Conservation (phyloP, 2,113 vertebrate species). For the Hoplias malabaricus region DNA sequence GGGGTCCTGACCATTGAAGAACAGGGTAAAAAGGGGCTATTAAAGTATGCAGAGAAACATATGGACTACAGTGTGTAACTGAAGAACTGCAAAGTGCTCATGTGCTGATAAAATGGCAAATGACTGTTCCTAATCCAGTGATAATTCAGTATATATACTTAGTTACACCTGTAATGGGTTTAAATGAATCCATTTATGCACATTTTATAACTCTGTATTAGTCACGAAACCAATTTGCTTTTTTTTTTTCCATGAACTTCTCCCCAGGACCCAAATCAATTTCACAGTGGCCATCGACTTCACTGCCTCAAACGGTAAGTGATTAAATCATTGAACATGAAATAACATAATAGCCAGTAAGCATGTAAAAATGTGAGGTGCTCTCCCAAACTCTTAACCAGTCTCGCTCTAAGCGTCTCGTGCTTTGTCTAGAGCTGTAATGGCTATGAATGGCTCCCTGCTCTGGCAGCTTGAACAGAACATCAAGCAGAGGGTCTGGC, state of each 20-base stretch:
- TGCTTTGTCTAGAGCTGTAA: constrained; percentile 3
- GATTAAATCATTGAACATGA: constrained; percentile 31
- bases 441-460: constrained; percentile 2
- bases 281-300: constrained; percentile 97
- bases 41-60: no score
- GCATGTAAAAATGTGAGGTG: background rate
- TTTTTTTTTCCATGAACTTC: constrained; percentile 28
- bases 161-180: no score
- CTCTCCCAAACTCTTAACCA: constrained; percentile 15
- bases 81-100: no score
- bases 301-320: constrained; percentile 94
- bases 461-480: background rate
- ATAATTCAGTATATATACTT: no score
- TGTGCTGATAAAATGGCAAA: no score
- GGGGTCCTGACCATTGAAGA: no score
- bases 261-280: constrained; percentile 90
- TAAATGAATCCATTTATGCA: no score
- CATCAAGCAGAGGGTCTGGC: background rate
- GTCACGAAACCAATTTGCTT: constrained; percentile 27
- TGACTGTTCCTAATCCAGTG: no score
- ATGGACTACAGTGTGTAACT: no score
- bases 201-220: constrained; percentile 35
- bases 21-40: no score
- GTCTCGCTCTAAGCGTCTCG: background rate
- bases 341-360: background rate